phyloP scores from a whole-genome alignment of 92 coral and sea anemone genomes.

The Pocillopora grandis region DNA sequence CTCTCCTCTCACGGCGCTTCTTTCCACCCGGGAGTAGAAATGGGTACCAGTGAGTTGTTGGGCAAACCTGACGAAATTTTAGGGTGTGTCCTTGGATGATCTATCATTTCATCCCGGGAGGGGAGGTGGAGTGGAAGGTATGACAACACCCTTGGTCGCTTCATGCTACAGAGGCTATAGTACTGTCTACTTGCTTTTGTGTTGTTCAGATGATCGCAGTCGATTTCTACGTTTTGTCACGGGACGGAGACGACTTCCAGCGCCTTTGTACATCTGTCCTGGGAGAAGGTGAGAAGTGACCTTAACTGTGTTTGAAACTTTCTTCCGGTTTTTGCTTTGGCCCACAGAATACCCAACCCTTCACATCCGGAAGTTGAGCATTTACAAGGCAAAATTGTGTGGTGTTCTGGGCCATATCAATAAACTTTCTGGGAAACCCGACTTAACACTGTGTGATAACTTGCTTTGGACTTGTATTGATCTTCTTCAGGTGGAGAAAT shows the following conservation, averaged over 20 bases:
- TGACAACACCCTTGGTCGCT: not conserved
- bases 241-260: constrained; percentile 96
- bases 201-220: constrained; percentile 87
- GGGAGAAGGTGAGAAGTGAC: constrained; percentile 67
- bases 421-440: too few species aligned
- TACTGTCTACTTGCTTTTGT: not conserved
- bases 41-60: too few species aligned
- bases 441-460: too few species aligned
- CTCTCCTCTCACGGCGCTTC: too few species aligned
- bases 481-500: too few species aligned
- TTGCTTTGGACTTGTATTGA: too few species aligned
- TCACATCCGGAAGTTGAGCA: not conserved
- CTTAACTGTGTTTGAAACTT: not conserved
- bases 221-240: constrained; percentile 98
- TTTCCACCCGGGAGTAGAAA: too few species aligned
- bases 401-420: too few species aligned
- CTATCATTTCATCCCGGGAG: not conserved
- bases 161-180: too few species aligned
- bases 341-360: not conserved
- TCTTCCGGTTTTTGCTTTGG: not conserved
- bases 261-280: constrained; percentile 85
- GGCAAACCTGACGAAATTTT: too few species aligned
- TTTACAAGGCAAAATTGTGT: too few species aligned
- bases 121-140: not conserved
- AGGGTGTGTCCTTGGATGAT: too few species aligned